Evolutionary conservation across 2,888 invertebrate genomes (phyloP), one percentile per base, ranked within the genome.

Genomic region (Synergus gifuensis): DNA sequence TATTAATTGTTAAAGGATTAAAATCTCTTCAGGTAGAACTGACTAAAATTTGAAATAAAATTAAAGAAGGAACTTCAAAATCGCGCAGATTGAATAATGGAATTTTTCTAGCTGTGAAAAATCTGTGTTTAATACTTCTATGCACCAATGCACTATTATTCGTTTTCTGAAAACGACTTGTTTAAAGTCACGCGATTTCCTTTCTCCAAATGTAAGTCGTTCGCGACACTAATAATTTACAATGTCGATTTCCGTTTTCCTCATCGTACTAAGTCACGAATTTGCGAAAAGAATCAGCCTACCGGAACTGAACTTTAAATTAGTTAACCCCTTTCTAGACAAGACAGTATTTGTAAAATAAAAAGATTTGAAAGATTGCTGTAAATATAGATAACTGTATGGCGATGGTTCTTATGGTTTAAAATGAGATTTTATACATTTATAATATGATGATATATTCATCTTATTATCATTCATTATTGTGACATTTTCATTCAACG

Each of bases 111-210:
- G 62, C 62, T 28, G 62, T 62, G 14, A 62, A 28, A 28, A 62
- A 11, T 28, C 14, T 62, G 12, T 60, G 22, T 22, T 22, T 14
- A 60, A 60, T 4, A 28, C 28, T 16, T 40, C 16, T 54, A 18
- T 36, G n/a, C 16, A n/a, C 14, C 11, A 36, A 36, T 73, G 40
- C 73, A 73, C 73, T 16, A 73, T n/a, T n/a, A 69, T 73, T 58
- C 28, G 36, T n/a, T 73, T 58, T 54, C 40, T 54, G 12, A 73
- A 73, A 73, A 58, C 54, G 73, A 54, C 54, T 73, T 9, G 18
- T 73, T 54, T 73, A 1, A 73, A 73, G 73, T 73, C 73, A 73
- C 73, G 73, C 73, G 73, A 73, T 73, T 73, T 73, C 73, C 73
- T 28, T 73, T 54, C 28, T 40, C 40, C 9, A 58, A 66, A 36